phyloP scores from a whole-genome alignment of 2,113 vertebrate species.

The Misgurnus mizolepis region DNA sequence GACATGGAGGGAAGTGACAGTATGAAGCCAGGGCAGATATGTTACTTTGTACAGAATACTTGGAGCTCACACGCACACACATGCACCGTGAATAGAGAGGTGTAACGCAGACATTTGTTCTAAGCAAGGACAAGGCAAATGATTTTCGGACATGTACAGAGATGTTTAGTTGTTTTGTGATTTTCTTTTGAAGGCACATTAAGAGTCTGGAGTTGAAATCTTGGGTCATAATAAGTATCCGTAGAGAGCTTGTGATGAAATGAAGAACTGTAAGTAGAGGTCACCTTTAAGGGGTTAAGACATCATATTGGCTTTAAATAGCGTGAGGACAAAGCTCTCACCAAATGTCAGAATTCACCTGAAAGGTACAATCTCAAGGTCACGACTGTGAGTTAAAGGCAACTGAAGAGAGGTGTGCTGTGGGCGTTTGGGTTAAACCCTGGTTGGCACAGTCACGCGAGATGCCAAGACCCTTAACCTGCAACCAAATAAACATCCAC shows the following conservation, averaged over 20 bases:
- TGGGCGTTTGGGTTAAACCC: slow-evolving; percentile 77
- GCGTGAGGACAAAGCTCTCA: slow-evolving; percentile 44
- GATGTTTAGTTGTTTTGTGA: slow-evolving; percentile 62
- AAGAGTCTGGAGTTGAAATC: slow-evolving; percentile 72
- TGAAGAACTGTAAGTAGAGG: slow-evolving; percentile 54
- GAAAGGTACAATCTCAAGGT: slow-evolving; percentile 65
- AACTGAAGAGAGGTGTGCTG: slow-evolving; percentile 74
- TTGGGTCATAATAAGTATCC: slow-evolving; percentile 7
- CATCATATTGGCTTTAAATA: slow-evolving; percentile 65
- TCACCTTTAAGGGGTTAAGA: slow-evolving; percentile 65
- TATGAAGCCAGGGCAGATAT: slow-evolving; percentile 71
- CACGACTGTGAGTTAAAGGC: slow-evolving; percentile 79
- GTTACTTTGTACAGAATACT: slow-evolving; percentile 88
- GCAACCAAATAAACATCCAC: slow-evolving; percentile 36
- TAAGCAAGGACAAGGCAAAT: slow-evolving; percentile 84
- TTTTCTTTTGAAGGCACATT: slow-evolving; percentile 91
- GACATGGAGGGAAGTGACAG: slow-evolving; percentile 52
- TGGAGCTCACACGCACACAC: slow-evolving; percentile 70
- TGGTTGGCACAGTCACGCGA: slow-evolving; percentile 52
- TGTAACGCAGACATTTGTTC: slow-evolving; percentile 83
- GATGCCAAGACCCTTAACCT: slow-evolving; percentile 22
- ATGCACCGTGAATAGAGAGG: slow-evolving; percentile 56
- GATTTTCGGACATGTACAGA: slow-evolving; percentile 77
- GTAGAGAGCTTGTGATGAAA: slow-evolving; percentile 50
- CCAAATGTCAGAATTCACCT: slow-evolving; percentile 32